Conservation (phyloP, 2,888 invertebrate species). For the Dimorphilus gyrociliatus region DNA sequence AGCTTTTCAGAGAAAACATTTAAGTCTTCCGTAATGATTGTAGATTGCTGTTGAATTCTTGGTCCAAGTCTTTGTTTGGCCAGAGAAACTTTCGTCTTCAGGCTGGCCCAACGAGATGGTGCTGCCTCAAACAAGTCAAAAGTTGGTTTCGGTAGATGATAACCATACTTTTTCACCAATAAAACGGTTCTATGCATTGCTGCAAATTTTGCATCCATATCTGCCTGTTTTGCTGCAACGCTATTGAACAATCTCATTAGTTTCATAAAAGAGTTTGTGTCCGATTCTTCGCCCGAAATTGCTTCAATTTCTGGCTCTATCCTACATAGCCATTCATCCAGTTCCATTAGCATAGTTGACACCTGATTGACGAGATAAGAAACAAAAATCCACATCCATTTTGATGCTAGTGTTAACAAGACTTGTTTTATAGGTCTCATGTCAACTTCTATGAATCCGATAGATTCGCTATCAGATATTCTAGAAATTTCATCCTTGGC, state of each 20-base stretch:
- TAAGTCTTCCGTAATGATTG: slow-evolving; percentile 33
- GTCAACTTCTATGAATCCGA: slow-evolving; percentile 35
- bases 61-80: slow-evolving; percentile 37
- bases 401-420: slow-evolving; percentile 31
- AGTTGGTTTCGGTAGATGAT: slow-evolving; percentile 26
- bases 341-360: slow-evolving; percentile 18
- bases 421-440: slow-evolving; percentile 35
- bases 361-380: slow-evolving; percentile 35
- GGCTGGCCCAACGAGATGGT: slow-evolving; percentile 32
- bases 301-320: slow-evolving; percentile 37
- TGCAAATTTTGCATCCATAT: slow-evolving; percentile 36
- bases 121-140: slow-evolving; percentile 28
- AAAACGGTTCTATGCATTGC: slow-evolving; percentile 34
- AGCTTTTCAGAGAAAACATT: slow-evolving; percentile 28
- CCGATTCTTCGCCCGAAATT: slow-evolving; percentile 35
- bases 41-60: slow-evolving; percentile 34
- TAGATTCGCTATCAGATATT: slow-evolving; percentile 26
- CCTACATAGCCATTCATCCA: slow-evolving; percentile 31
- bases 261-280: slow-evolving; percentile 36
- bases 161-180: slow-evolving; percentile 32
- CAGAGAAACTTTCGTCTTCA: slow-evolving; percentile 35
- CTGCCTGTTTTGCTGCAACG: slow-evolving; percentile 34
- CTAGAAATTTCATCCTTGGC: slow-evolving; percentile 30
- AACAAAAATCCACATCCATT: slow-evolving; percentile 38
- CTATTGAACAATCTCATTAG: slow-evolving; percentile 38